Evolutionary conservation across 2,797 vertebrate genomes (phyloP).

Genomic region (Helarctos malayanus): DNA sequence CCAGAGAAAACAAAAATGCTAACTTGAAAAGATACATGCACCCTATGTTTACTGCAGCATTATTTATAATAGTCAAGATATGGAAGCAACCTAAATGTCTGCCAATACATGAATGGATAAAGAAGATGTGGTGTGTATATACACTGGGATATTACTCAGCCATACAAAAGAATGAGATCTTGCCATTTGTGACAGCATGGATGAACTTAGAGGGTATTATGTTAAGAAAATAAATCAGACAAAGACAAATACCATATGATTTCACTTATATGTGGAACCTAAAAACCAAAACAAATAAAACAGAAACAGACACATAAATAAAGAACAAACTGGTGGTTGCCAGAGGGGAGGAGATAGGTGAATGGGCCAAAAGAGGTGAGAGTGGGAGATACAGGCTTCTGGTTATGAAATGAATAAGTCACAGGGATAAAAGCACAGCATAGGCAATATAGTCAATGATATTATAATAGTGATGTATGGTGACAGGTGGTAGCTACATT

Average conservation of each 20-base stretch:
- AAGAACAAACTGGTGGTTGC: background rate
- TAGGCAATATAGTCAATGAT: background rate
- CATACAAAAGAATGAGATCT: background rate
- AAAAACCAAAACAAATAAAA: background rate
- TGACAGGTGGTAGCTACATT: background rate
- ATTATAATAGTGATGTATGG: background rate
- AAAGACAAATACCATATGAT: background rate
- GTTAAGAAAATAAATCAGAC: background rate
- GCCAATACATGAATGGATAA: background rate
- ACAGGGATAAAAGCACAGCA: background rate
- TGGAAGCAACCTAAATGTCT: background rate
- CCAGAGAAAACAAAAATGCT: background rate
- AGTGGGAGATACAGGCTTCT: background rate
- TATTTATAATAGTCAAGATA: background rate
- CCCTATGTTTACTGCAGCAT: background rate
- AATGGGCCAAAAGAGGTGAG: background rate
- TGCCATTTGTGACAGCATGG: background rate
- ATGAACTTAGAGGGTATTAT: background rate
- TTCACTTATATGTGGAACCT: background rate
- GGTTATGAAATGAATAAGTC: background rate
- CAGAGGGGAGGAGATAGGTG: background rate
- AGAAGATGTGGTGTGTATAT: background rate
- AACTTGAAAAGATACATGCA: background rate
- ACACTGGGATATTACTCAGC: background rate
- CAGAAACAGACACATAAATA: background rate